Conservation (phyloP, 2,888 invertebrate genomes). For the Pristionchus mayeri region DNA sequence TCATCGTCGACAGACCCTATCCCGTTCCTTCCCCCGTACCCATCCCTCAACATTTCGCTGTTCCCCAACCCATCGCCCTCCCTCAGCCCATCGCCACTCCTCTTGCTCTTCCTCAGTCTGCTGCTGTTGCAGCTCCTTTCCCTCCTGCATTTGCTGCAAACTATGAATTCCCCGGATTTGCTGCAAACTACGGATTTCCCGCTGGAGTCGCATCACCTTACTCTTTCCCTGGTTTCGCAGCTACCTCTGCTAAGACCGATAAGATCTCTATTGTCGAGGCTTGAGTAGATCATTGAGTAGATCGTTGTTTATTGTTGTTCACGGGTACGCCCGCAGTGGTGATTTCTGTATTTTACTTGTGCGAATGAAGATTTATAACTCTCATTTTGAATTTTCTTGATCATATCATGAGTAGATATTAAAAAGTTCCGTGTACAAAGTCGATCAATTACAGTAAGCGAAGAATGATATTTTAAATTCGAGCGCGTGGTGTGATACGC, state of each 20-base stretch:
- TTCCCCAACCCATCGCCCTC: neutral
- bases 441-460: too few species aligned
- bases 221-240: too few species aligned
- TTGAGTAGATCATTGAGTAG: neutral
- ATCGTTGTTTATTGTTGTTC: conserved; percentile 8
- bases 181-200: neutral
- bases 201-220: neutral
- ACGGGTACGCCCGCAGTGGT: neutral
- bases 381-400: too few species aligned
- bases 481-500: too few species aligned
- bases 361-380: neutral
- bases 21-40: conserved; percentile 6
- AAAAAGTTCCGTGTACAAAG: too few species aligned
- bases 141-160: conserved; percentile 13
- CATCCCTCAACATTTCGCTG: conserved; percentile 30
- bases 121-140: conserved; percentile 8
- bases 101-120: neutral
- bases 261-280: conserved; percentile 35
- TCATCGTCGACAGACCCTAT: conserved; percentile 22
- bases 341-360: conserved; percentile 3
- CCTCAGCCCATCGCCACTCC: conserved; percentile 2
- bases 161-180: conserved; percentile 19
- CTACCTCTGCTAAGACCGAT: conserved; percentile 6
- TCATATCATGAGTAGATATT: neutral
- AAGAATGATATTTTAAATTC: too few species aligned